Evolutionary conservation across 2,888 invertebrate genomes (phyloP).

Genomic region (Prosapia bicincta): DNA sequence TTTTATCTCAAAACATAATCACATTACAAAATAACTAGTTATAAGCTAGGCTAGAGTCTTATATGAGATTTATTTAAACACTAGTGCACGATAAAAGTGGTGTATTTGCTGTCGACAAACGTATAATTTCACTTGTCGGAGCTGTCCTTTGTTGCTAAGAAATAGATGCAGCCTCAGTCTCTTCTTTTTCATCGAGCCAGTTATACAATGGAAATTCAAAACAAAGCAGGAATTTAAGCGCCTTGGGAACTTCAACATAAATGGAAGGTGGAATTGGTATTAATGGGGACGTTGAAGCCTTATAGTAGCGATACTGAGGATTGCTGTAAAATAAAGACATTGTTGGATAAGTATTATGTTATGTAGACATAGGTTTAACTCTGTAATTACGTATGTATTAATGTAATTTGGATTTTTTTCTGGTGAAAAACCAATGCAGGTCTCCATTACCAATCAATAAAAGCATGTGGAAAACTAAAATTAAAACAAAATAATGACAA

Average conservation of each 20-base stretch:
- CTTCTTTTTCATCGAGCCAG: conserved; percentile 60
- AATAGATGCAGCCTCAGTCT: conserved; percentile 21
- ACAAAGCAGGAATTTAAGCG: conserved; percentile 77
- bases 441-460: no score
- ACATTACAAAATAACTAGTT: no score
- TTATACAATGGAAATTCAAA: conserved; percentile 89
- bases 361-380: no score
- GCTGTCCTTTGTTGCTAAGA: conserved; percentile 36
- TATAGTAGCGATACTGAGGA: conserved; percentile 83
- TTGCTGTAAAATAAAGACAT: conserved; percentile 54
- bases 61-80: no score
- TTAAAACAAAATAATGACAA: no score
- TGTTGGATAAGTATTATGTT: no score
- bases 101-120: conserved; percentile 33
- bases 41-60: no score
- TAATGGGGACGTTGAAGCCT: conserved; percentile 81
- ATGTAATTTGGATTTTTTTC: no score
- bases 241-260: conserved; percentile 81
- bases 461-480: no score
- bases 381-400: no score
- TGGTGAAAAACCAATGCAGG: no score
- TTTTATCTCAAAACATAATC: no score
- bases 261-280: conserved; percentile 85
- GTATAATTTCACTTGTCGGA: conserved; percentile 36
- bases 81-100: conserved; percentile 36